phyloP scores from a whole-genome alignment of 2,113 vertebrate genomes.

The Nerophis lumbriciformis region DNA sequence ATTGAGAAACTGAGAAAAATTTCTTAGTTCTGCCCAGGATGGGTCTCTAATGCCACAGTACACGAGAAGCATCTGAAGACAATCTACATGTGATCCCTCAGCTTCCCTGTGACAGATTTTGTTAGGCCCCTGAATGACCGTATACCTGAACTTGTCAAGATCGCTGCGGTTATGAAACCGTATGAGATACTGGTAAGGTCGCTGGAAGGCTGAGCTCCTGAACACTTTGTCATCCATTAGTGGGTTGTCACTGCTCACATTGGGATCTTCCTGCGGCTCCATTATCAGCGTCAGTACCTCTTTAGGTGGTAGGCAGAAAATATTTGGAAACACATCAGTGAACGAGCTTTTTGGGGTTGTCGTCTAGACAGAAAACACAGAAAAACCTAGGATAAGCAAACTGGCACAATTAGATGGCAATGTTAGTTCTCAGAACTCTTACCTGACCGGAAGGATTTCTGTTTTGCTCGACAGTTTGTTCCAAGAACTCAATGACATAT shows the following conservation, averaged over 20 bases:
- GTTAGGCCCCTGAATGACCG: constrained; percentile 69
- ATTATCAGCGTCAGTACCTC: constrained; percentile 76
- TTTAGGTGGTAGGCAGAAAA: constrained; percentile 85
- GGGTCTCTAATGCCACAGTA: constrained; percentile 83
- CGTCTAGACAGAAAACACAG: constrained; percentile 38
- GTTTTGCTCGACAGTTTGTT: constrained; percentile 40
- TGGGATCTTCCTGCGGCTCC: constrained; percentile 30
- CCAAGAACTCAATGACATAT: constrained; percentile 84
- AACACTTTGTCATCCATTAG: constrained; percentile 85
- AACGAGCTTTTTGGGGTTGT: constrained; percentile 60
- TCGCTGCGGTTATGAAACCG: constrained; percentile 65
- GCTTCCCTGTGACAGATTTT: constrained; percentile 12
- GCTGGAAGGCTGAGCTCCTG: constrained; percentile 81
- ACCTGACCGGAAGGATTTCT: constrained; percentile 63
- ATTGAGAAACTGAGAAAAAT: constrained; percentile 88
- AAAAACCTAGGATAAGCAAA: not conserved
- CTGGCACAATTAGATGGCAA: not conserved
- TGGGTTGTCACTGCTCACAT: constrained; percentile 52
- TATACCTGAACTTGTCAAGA: constrained; percentile 78
- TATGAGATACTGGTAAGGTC: constrained; percentile 88
- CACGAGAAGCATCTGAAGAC: constrained; percentile 83
- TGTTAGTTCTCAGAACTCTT: constrained; percentile 15
- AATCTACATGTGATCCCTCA: constrained; percentile 79
- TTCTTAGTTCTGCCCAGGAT: constrained; percentile 88
- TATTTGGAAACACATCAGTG: constrained; percentile 82